Percentiles rank a stretch among this genome's conserved stretches.
These are phyloP conservation scores for Ennomos quercinarius DNA, from an alignment of 2,888 invertebrate species.

Conservation along the genomic window DNA sequence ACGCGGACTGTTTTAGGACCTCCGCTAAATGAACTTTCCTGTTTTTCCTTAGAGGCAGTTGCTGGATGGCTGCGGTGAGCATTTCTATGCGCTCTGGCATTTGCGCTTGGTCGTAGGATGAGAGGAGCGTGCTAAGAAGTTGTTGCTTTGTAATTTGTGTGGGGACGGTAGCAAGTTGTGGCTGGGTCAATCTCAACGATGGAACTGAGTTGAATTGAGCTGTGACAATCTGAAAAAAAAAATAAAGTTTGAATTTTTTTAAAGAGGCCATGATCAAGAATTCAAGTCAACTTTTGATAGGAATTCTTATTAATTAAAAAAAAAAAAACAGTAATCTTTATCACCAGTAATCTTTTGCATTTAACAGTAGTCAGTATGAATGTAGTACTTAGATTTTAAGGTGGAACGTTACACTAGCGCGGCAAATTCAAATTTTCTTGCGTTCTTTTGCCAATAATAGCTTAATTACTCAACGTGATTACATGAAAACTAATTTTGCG, in stretches of 20 bases:
- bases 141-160: conserved; percentile 21
- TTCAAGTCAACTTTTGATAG: too few relatives aligned
- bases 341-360: too few relatives aligned
- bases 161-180: conserved; percentile 6
- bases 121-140: conserved; percentile 21
- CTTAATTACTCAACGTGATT: too few relatives aligned
- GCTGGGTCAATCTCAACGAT: conserved; percentile 3
- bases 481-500: too few relatives aligned
- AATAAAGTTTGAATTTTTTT: neutral
- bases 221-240: conserved; percentile 27
- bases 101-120: conserved; percentile 25
- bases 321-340: too few relatives aligned
- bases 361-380: too few relatives aligned
- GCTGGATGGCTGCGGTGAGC: conserved; percentile 46
- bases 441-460: too few relatives aligned
- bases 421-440: too few relatives aligned
- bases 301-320: too few relatives aligned
- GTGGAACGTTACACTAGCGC: too few relatives aligned
- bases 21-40: conserved; percentile 50
- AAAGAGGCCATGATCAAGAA: too few relatives aligned
- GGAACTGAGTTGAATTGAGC: conserved; percentile 24
- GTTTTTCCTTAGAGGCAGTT: conserved; percentile 42
- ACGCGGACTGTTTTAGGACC: conserved; percentile 51
- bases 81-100: conserved; percentile 46
- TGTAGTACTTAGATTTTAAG: too few relatives aligned